Conservation (phyloP, 2,113 vertebrate species). For the Silurus meridionalis region DNA sequence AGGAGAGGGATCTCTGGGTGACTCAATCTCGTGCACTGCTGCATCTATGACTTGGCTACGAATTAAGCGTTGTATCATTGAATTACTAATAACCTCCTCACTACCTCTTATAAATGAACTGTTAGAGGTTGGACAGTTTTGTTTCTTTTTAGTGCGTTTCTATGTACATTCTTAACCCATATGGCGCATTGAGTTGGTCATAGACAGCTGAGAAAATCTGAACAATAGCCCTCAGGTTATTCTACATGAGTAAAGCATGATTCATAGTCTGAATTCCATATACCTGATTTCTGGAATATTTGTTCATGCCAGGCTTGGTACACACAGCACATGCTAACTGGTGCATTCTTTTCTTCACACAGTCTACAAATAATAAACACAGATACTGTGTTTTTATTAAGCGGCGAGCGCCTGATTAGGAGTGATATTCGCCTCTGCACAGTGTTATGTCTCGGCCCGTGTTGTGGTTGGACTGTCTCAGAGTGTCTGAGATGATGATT, state of each 20-base stretch:
- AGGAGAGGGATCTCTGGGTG: slow-evolving; percentile 15
- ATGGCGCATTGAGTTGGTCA: neutral
- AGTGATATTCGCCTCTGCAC: slow-evolving; percentile 60
- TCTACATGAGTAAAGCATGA: neutral
- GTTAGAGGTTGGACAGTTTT: neutral
- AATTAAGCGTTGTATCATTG: slow-evolving; percentile 41
- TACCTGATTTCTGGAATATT: neutral
- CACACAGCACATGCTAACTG: slow-evolving; percentile 18
- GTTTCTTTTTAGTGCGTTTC: neutral
- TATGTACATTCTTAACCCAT: neutral
- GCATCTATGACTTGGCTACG: slow-evolving; percentile 15
- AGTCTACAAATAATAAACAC: slow-evolving; percentile 28
- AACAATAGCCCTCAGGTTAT: slow-evolving; percentile 1
- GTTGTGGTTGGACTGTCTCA: slow-evolving; percentile 56
- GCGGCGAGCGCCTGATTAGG: slow-evolving; percentile 55
- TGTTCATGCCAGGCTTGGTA: slow-evolving; percentile 27
- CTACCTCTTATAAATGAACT: slow-evolving; percentile 28
- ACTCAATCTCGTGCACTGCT: slow-evolving; percentile 30
- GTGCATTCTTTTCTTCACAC: neutral
- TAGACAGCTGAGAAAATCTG: slow-evolving; percentile 19
- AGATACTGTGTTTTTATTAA: slow-evolving; percentile 43
- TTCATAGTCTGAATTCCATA: neutral
- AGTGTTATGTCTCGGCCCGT: slow-evolving; percentile 59
- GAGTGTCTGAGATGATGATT: slow-evolving; percentile 60
- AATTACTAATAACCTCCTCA: slow-evolving; percentile 35